Conservation (phyloP, 1,140 invertebrate genomes). For the Ditylenchus dipsaci region DNA sequence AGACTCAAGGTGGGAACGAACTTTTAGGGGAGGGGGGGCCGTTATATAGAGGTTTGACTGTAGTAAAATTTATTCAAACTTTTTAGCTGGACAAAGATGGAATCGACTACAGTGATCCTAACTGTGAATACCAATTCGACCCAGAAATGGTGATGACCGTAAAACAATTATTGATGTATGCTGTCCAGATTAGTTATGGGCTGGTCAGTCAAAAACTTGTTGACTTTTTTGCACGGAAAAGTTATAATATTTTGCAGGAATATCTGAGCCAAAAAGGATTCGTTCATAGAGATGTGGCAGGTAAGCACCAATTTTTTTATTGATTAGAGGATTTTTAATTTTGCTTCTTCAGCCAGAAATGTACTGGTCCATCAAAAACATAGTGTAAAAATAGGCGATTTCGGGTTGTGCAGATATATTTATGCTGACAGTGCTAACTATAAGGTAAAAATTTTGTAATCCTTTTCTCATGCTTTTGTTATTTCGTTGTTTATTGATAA, state of each 20-base stretch:
- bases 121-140: conserved; percentile 46
- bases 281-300: conserved; percentile 61
- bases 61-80: not conserved
- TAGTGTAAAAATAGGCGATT: conserved; percentile 59
- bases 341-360: conserved; percentile 56
- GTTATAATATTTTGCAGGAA: conserved; percentile 42
- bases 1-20: too few species aligned
- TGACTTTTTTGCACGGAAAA: not conserved
- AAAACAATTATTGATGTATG: conserved; percentile 54
- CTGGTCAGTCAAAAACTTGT: conserved; percentile 39
- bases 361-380: conserved; percentile 60
- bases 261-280: conserved; percentile 61
- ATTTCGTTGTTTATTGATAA: too few species aligned
- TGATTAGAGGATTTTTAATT: too few species aligned
- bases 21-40: too few species aligned
- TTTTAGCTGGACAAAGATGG: conserved; percentile 49
- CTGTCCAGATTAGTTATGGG: conserved; percentile 57
- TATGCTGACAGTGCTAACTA: conserved; percentile 61
- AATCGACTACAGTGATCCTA: conserved; percentile 47
- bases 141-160: conserved; percentile 55
- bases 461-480: too few species aligned
- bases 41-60: too few species aligned
- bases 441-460: conserved; percentile 31
- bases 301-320: too few species aligned
- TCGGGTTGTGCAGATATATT: conserved; percentile 61